Evolutionary conservation across 2,888 invertebrate genomes (phyloP), one percentile per base, ranked within the genome.

Genomic region (Tholera decimalis): DNA sequence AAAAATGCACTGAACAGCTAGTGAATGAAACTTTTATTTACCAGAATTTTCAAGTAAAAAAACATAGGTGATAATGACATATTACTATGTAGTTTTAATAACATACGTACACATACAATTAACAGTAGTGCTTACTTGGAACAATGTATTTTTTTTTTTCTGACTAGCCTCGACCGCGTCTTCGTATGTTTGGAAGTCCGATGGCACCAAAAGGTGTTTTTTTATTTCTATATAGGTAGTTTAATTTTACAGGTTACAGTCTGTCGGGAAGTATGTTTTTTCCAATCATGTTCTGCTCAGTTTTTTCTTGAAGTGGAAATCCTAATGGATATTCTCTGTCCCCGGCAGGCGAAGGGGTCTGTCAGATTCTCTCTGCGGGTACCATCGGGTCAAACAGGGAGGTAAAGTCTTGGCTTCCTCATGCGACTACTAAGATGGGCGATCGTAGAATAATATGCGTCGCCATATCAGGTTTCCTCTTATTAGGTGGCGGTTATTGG

Each of bases 61-160:
- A 20, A 3, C 30, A 41, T 22, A 62, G 26, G 51, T 56, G 51
- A 39, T 53, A 72, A 72, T 72, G 0, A 66, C 43, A 44, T 13
- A n/a, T n/a, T n/a, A n/a, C n/a, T n/a, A 18, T 18, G 11, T 47
- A 9, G 41, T 11, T 18, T 8, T 61, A 58, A 73, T 60, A 47
- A 57, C 33, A 3, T n/a, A n/a, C n/a, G n/a, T n/a, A n/a, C n/a
- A n/a, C n/a, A n/a, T 58, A 46, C 24, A 53, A 72, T 77, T 77
- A 58, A 22, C 2, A 11, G 3, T n/a, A 39, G 6, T 41, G 28
- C 3, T 60, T n/a, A 50, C 50, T 59, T 47, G 0, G n/a, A 37
- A 47, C 18, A 24, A 26, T 22, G 8, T 33, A 15, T 35, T 37
- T 41, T 43, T 20, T n/a, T 11, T 20, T 18, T 18, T 55, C 2